Base-by-base conservation (phyloP, 53 echinoderm and acorn worm species). In the Astropecten irregularis region DNA sequence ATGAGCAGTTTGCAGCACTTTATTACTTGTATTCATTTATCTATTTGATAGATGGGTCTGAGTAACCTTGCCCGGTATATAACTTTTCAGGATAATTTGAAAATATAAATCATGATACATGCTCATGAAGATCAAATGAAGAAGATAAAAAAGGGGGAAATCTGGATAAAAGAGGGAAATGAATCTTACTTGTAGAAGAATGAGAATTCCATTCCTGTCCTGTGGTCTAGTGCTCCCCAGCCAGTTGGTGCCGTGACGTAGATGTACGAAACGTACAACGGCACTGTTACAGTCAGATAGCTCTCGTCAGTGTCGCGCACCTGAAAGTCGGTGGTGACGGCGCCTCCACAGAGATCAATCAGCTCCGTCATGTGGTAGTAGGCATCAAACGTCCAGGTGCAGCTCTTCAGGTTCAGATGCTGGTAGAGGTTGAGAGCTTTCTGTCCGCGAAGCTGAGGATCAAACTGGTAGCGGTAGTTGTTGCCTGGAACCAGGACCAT, bases 361-460 rank as follows among this genome's bases (percentile, higher is more conserved):
- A 99, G 57, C 66, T 99, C 99, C 18, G 99, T 99, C 99, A 99
- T 99, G 95, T 95, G 99, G 64, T 99, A 99, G 81, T 94, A 90
- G 0, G 99, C 92, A 65, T 99, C 99, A 74, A 99, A 99, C 20
- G 83, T 86, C 99, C 99, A 99, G 9, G 99, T 99, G 49, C 99
- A 99, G 52, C 94, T 99, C 86, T 99, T 99, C 40, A 99, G 92
- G 73, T 99, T 95, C 6, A 99, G 84, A 54, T 99, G 92, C 30
- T 88, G 88, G 71, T 99, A 99, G n/a, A 99, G 88, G 16, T 77
- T 70, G 11, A 99, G 88, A 1, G 93, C 82, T 42, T 81, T 88
- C 77, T 92, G 90, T 33, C 95, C 92, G 9, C 99, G 82, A 10
- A 99, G 84, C 28, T 85, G 72, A 2, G 86, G 86, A 65, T 99